Percentiles rank a stretch among this genome's conserved stretches.
These are phyloP conservation scores for Salvelinus fontinalis DNA, from an alignment of 2,113 vertebrate genomes.

Conservation along the genomic window DNA sequence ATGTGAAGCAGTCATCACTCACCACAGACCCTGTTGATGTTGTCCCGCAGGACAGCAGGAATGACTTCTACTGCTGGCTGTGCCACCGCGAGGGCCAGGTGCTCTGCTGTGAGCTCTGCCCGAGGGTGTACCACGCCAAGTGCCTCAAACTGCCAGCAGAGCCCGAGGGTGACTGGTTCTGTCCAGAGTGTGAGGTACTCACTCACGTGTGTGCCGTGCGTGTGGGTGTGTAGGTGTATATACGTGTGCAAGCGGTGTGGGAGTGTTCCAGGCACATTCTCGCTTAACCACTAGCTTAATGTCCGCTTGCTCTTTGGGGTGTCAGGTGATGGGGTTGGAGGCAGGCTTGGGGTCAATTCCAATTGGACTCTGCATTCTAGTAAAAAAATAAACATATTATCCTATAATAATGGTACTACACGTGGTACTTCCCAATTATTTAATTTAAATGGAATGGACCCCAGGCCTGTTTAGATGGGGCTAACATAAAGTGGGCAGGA, in stretches of 20 bases:
- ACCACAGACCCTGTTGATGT: conserved; percentile 99
- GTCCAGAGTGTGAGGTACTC: conserved; percentile 99
- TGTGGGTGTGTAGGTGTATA: conserved; percentile 7
- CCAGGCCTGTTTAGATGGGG: too few relatives aligned
- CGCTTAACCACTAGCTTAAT: neutral
- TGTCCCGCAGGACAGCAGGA: conserved; percentile 99
- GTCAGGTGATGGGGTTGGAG: neutral
- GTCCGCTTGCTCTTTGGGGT: neutral
- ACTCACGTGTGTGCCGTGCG: conserved; percentile 36
- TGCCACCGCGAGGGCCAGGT: conserved; percentile 99
- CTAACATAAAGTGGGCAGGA: too few relatives aligned
- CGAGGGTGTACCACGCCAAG: conserved; percentile 99
- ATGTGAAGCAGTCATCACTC: conserved; percentile 99
- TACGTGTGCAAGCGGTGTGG: neutral
- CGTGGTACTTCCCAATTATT: too few relatives aligned
- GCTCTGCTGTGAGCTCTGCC: conserved; percentile 99
- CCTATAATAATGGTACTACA: too few relatives aligned
- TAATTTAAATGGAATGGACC: too few relatives aligned
- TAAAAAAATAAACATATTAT: neutral
- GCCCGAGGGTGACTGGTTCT: conserved; percentile 99
- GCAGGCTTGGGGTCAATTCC: neutral
- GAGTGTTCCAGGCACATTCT: neutral
- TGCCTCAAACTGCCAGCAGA: conserved; percentile 99
- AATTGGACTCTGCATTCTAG: neutral
- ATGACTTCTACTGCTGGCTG: conserved; percentile 99